A percentile compares a stretch with the other conserved stretches of the same genome.
phyloP scores from a whole-genome alignment of 2,888 invertebrate genomes.

The Gryllus longicercus region DNA sequence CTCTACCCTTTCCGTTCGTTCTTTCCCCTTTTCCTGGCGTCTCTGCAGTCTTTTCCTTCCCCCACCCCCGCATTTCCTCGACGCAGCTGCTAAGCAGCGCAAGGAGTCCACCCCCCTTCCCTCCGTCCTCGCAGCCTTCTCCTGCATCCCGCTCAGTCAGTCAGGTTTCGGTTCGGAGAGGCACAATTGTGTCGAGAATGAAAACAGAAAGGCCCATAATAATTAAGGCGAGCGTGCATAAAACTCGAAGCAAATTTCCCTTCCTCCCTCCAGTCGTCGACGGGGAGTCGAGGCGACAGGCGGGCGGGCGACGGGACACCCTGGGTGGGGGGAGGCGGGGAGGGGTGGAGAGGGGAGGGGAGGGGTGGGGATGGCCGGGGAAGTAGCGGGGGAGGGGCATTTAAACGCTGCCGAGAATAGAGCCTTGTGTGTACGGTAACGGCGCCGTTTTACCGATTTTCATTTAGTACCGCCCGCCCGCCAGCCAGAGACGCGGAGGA shows the following conservation, averaged over 20 bases:
- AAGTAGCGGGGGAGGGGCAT: neutral
- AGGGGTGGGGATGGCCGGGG: neutral
- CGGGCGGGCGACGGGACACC: neutral
- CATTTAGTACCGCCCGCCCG: neutral
- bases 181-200: conserved; percentile 4
- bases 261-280: neutral
- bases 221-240: conserved; percentile 6
- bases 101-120: too few species aligned
- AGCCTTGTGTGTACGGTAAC: neutral
- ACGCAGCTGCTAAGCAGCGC: too few species aligned
- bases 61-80: too few species aligned
- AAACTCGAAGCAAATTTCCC: conserved; percentile 1
- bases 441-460: conserved; percentile 17
- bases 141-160: neutral
- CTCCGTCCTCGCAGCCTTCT: too few species aligned
- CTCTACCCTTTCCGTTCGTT: too few species aligned
- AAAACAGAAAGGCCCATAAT: conserved; percentile 17
- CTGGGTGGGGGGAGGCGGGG: neutral
- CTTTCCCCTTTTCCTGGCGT: too few species aligned
- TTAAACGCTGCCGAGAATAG: conserved; percentile 8
- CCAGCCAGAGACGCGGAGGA: neutral
- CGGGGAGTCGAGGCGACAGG: neutral
- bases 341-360: neutral
- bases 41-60: too few species aligned
- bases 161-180: conserved; percentile 2